Percentiles rank a stretch among this genome's conserved stretches.
Conservation (phyloP, 2,113 vertebrate genomes). For the Corythaixoides concolor region DNA sequence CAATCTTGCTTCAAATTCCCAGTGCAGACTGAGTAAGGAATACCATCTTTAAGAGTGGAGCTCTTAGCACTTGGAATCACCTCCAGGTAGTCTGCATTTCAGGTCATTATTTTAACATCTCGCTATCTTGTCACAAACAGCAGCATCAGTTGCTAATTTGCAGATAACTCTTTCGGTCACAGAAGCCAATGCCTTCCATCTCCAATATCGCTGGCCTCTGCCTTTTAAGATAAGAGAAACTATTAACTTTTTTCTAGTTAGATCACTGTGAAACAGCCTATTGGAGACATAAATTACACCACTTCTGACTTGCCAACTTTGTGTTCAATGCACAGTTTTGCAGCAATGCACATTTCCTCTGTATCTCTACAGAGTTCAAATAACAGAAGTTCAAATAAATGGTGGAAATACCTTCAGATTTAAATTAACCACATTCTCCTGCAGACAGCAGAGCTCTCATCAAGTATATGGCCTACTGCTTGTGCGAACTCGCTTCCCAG, state of each 20-base stretch:
- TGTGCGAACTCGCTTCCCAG: background rate
- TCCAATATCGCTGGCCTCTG: background rate
- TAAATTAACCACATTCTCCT: background rate
- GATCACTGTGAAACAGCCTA: background rate
- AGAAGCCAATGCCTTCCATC: background rate
- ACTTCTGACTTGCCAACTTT: background rate
- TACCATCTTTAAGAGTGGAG: background rate
- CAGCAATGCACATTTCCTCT: background rate
- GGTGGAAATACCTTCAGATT: background rate
- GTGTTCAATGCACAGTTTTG: background rate
- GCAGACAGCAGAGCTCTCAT: background rate
- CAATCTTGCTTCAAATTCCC: background rate
- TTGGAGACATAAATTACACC: background rate
- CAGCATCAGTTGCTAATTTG: background rate
- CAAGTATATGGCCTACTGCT: background rate
- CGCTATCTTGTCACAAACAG: background rate
- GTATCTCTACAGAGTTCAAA: background rate
- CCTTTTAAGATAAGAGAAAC: background rate
- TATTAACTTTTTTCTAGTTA: background rate
- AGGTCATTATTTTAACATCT: background rate
- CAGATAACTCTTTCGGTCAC: background rate
- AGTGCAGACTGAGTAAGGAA: background rate
- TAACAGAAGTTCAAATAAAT: background rate
- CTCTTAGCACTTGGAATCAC: background rate
- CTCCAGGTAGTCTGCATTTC: background rate